Base-by-base conservation (phyloP, 2,797 vertebrate genomes). In the Lithobates pipiens region DNA sequence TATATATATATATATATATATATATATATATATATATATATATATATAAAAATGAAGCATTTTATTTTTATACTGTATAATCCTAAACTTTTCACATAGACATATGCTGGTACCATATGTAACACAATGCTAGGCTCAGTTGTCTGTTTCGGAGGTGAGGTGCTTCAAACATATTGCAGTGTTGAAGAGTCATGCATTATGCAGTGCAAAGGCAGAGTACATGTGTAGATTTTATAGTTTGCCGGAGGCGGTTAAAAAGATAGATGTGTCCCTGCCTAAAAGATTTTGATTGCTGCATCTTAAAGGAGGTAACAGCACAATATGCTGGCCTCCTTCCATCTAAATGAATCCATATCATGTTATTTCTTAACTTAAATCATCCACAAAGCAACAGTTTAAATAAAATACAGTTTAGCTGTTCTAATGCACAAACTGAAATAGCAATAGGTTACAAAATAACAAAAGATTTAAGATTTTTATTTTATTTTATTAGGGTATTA, bases 211-310 rank as follows among this genome's bases (percentile, higher is more conserved):
- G 65, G 39, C 77, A 80, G 84, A 75, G 21, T 85, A 85, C 78
- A 80, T 81, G 78, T 81, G 84, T 80, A 85, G 63, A 81, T 57
- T 70, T 85, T 85, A 76, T 18, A 76, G 32, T 44, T 70, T 85
- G 84, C 84, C 78, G n/a, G 23, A 61, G 77, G 84, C 84, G 61
- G 32, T 85, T 69, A 70, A 65, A 76, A 85, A 44, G 63, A 79
- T 80, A 57, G 65, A 61, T 74, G 61, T 80, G 61, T 80, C 61
- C 36, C 61, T 85, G 77, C 57, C 63, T 69, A 80, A 80, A 85
- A 85, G 71, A 85, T 80, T 80, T 68, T 75, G 84, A 85, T 76
- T 68, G 63, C 65, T 70, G 63, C 72, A 76, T 70, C 44, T 67
- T 76, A 65, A 80, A 61, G 77, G 25, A 85, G 61, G 50, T 76